Evolutionary conservation across 2,113 vertebrate species (phyloP), one percentile per base, ranked within the genome.

Genomic region (Chionodraco myersi): DNA sequence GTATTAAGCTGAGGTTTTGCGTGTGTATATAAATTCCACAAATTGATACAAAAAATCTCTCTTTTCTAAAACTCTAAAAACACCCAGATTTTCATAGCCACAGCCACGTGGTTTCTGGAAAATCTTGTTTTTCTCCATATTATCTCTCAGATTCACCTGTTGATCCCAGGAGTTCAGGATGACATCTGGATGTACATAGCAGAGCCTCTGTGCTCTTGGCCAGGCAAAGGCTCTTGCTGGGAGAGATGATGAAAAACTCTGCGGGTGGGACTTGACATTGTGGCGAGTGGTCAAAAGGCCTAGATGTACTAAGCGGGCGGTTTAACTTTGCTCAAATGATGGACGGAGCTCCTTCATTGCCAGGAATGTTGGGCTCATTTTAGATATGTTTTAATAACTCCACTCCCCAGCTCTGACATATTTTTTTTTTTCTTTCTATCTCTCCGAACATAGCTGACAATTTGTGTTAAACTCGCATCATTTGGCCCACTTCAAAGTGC

Each of bases 201-300:
- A 75, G 83, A 89, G 84, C 72, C 80, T 83, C 58, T 26, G 48
- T 60, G 67, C 80, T 86, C 80, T 80, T 85, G 88, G 88, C 86
- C 76, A 48, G 59, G 79, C 75, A 23, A 23, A 80, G 80, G 66
- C 87, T 78, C 91, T 92, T 72, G 77, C 91, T 92, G 89, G 48
- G 92, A 90, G 86, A 84, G 74, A 89, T 92, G 89, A 92, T 92
- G 90, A 92, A 94, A 92, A 80, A 68, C 88, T 64, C 88, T 15
- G 85, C 87, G 79, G 90, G 92, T 91, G 89, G 90, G 89, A 92
- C 79, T 86, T 80, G 80, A 90, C 81, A 89, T 89, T 90, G 86
- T 90, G 92, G 92, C 88, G 61, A 81, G 75, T 89, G 90, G 89
- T 93, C 91, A 90, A 91, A 88, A 90, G 89, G 84, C 85, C 85